Conservation (phyloP, 1,140 invertebrate species). For the Cyrtorhinus lividipennis region DNA sequence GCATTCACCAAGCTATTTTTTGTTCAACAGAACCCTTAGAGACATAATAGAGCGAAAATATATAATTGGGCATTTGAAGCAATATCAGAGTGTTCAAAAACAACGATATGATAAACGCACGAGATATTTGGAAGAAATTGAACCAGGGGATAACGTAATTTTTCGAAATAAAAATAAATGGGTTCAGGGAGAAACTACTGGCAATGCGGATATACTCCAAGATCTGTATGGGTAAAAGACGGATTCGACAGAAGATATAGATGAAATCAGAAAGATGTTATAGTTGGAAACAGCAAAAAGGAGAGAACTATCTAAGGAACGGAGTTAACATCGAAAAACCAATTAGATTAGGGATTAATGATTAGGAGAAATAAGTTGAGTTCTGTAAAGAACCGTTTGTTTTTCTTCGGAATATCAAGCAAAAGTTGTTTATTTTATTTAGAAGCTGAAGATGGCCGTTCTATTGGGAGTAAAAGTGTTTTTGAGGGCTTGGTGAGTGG, state of each 20-base stretch:
- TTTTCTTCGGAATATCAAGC: no score
- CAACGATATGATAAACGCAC: not conserved
- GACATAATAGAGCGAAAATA: not conserved
- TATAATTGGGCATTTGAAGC: not conserved
- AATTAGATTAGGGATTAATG: not conserved
- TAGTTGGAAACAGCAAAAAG: not conserved
- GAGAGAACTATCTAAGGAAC: conserved; percentile 7
- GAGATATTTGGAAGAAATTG: not conserved
- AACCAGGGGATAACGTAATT: not conserved
- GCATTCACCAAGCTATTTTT: not conserved
- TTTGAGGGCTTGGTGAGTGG: no score
- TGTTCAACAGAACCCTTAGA: not conserved
- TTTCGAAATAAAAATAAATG: conserved; percentile 5
- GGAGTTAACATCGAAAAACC: not conserved
- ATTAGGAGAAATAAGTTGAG: conserved; percentile 1
- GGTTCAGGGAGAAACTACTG: not conserved
- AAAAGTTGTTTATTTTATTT: no score
- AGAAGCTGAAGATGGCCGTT: no score
- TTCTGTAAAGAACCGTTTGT: no score
- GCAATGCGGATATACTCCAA: not conserved
- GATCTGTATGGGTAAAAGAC: not conserved
- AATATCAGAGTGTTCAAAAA: not conserved
- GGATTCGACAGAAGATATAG: not conserved
- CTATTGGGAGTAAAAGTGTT: no score
- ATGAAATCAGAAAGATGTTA: not conserved